phyloP scores from a whole-genome alignment of 2,113 vertebrate genomes.

The Oostethus manadensis region DNA sequence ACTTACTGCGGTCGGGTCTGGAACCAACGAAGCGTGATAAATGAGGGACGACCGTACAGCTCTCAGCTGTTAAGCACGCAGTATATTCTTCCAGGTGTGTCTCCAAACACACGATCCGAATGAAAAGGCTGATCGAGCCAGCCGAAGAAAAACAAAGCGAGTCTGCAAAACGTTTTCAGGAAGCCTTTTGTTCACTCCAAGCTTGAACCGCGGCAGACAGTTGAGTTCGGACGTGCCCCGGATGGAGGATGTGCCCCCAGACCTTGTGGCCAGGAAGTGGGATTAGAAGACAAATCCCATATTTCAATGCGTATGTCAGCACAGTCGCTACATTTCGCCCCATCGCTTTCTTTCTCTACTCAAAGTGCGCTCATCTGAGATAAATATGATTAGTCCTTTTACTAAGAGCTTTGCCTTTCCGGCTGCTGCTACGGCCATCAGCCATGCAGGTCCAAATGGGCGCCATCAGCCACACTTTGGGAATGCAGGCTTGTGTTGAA shows the following conservation, averaged over 20 bases:
- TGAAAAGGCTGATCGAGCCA: neutral
- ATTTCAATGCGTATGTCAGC: conserved; percentile 56
- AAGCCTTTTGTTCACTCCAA: conserved; percentile 10
- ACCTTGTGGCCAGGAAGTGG: conserved; percentile 64
- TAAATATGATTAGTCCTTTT: conserved; percentile 65
- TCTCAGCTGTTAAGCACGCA: neutral
- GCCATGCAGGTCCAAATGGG: conserved; percentile 11
- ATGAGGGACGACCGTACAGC: neutral
- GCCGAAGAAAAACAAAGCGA: neutral
- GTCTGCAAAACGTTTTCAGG: conserved; percentile 1
- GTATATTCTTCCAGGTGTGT: neutral
- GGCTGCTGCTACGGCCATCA: conserved; percentile 20
- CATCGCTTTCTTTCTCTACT: conserved; percentile 55
- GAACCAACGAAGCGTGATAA: no score
- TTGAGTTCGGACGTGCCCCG: conserved; percentile 33
- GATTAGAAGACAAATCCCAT: conserved; percentile 62
- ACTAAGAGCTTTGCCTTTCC: conserved; percentile 51
- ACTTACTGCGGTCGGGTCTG: no score
- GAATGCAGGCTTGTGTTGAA: conserved; percentile 21
- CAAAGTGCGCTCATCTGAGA: conserved; percentile 62
- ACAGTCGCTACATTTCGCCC: conserved; percentile 47
- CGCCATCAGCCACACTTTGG: conserved; percentile 32
- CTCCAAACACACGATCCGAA: neutral
- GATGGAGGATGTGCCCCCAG: no score
- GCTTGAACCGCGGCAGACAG: conserved; percentile 17